phyloP scores from a whole-genome alignment of 2,113 vertebrate species.

The Aleadryas rufinucha region DNA sequence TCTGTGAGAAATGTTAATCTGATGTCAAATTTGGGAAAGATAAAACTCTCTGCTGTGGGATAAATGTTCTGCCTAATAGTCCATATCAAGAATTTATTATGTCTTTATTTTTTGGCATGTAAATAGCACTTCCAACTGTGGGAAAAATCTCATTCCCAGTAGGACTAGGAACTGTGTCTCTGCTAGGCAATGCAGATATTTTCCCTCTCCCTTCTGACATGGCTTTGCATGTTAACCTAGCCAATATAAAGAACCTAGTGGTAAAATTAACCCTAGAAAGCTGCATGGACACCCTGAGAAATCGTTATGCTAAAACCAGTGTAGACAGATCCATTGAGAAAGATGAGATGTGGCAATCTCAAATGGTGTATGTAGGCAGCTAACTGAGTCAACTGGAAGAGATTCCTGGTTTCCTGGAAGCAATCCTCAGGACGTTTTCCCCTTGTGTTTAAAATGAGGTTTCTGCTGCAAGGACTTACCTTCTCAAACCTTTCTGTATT shows the following conservation, averaged over 20 bases:
- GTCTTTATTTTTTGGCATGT: background rate
- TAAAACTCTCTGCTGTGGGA: background rate
- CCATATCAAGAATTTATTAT: background rate
- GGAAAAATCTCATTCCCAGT: background rate
- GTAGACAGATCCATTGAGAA: background rate
- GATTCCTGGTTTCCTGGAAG: background rate
- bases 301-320: accelerated
- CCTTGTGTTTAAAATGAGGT: background rate
- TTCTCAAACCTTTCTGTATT: background rate
- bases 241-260: background rate
- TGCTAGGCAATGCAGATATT: background rate
- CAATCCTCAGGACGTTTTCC: background rate
- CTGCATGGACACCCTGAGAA: background rate
- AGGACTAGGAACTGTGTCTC: background rate
- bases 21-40: background rate
- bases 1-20: background rate
- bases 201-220: background rate
- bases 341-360: background rate
- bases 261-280: background rate
- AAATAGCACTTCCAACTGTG: background rate
- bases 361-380: background rate
- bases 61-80: background rate
- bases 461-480: background rate
- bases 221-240: background rate
- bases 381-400: background rate